Conservation (phyloP, 2,888 invertebrate genomes). For the Stenolophus ochropezus region DNA sequence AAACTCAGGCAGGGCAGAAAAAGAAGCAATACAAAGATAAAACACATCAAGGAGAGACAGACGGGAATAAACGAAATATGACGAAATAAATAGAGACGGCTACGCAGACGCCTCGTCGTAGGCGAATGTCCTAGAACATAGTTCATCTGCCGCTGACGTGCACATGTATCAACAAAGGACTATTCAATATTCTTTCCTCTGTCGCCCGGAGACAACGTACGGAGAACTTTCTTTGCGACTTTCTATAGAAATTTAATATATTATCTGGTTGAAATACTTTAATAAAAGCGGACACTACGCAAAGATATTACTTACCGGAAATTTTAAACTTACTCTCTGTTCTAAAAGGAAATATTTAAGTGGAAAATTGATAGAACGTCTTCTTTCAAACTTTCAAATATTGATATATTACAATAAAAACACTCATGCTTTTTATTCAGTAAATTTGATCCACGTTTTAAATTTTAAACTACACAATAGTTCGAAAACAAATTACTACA, state of each 20-base stretch:
- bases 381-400: neutral
- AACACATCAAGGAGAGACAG: neutral
- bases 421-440: neutral
- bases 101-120: neutral
- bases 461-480: no score
- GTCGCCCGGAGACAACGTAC: constrained; percentile 3
- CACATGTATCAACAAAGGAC: constrained; percentile 41
- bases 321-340: neutral
- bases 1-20: neutral
- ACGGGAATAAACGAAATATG: constrained; percentile 24
- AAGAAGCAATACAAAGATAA: constrained; percentile 3
- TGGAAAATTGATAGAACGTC: neutral
- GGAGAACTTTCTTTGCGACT: constrained; percentile 18
- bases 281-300: constrained; percentile 7
- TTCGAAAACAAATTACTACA: no score
- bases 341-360: neutral
- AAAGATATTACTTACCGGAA: neutral
- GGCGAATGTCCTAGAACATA: constrained; percentile 18
- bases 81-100: constrained; percentile 11
- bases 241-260: constrained; percentile 51
- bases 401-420: neutral
- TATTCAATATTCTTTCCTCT: constrained; percentile 46
- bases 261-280: constrained; percentile 35
- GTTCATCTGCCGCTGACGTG: constrained; percentile 19
- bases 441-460: no score